A percentile compares a stretch with the other conserved stretches of the same genome.
These are phyloP conservation scores for Tiliqua scincoides DNA, from an alignment of 2,113 vertebrate species.

Conservation along the genomic window DNA sequence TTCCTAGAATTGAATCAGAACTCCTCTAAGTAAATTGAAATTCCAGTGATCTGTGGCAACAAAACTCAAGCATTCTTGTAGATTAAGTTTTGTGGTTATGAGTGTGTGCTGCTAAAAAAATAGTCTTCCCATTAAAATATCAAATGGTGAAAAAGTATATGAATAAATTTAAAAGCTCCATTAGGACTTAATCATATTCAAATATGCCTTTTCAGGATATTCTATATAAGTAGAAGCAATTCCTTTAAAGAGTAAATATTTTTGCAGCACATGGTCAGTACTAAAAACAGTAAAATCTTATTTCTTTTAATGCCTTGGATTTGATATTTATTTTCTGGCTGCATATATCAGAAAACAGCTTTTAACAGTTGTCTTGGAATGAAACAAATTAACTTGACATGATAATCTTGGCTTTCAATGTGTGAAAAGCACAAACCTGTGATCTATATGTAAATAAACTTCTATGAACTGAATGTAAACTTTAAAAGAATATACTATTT, in stretches of 20 bases:
- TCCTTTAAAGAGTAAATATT: not conserved
- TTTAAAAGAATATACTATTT: constrained; percentile 73
- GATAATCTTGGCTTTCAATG: constrained; percentile 48
- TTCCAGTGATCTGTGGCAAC: not conserved
- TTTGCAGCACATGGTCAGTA: not conserved
- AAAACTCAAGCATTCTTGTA: constrained; percentile 4
- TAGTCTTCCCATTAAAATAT: constrained; percentile 23
- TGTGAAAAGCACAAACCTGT: constrained; percentile 75
- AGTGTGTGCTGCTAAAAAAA: not conserved
- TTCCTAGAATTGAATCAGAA: not conserved
- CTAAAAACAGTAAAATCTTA: constrained; percentile 27
- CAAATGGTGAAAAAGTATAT: not conserved
- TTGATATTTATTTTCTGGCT: constrained; percentile 26
- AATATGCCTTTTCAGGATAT: not conserved
- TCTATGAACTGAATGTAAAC: constrained; percentile 76
- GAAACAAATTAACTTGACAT: constrained; percentile 47
- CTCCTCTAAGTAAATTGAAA: not conserved
- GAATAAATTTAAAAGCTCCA: not conserved
- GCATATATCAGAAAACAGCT: constrained; percentile 39
- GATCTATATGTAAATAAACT: constrained; percentile 72
- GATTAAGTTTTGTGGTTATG: not conserved
- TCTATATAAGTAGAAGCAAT: not conserved
- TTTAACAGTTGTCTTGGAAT: constrained; percentile 47
- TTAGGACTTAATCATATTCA: constrained; percentile 8
- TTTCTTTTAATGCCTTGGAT: constrained; percentile 44